These are phyloP conservation scores for Silurus meridionalis DNA, from an alignment of 2,113 vertebrate genomes.

Conservation along the genomic window DNA sequence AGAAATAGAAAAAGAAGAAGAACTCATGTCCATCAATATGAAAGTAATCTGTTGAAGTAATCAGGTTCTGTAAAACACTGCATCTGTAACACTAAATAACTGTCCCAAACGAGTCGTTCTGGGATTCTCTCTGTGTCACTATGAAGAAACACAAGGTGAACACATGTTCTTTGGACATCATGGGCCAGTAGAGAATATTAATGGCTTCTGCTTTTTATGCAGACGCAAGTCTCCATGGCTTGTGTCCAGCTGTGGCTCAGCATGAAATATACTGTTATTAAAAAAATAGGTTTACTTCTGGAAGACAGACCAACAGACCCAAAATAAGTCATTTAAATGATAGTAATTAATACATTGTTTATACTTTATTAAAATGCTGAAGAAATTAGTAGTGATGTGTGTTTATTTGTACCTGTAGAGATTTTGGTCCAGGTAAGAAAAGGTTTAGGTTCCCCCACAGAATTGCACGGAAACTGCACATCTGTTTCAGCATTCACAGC, in stretches of 20 bases:
- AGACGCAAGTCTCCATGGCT: background rate
- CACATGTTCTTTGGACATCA: constrained; percentile 10
- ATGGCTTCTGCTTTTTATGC: constrained; percentile 15
- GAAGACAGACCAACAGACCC: background rate
- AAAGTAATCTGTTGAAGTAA: background rate
- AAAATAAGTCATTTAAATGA: background rate
- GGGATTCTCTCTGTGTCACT: background rate
- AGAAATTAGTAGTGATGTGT: background rate
- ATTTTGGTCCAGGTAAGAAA: constrained; percentile 90
- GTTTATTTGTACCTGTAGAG: constrained; percentile 79
- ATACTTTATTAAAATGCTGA: background rate
- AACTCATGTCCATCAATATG: background rate
- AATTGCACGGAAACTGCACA: constrained; percentile 79
- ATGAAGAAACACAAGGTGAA: constrained; percentile 1
- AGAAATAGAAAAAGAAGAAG: constrained; percentile 23
- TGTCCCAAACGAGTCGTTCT: background rate
- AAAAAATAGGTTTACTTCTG: background rate
- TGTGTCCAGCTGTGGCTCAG: background rate
- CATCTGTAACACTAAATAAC: constrained; percentile 27
- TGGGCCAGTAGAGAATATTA: constrained; percentile 4
- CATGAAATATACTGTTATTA: background rate
- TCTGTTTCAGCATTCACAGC: constrained; percentile 77
- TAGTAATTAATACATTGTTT: background rate
- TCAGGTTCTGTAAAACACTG: background rate
- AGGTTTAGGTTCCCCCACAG: constrained; percentile 82